Conservation (phyloP, 2,888 invertebrate genomes). For the Ophonus ardosiacus region DNA sequence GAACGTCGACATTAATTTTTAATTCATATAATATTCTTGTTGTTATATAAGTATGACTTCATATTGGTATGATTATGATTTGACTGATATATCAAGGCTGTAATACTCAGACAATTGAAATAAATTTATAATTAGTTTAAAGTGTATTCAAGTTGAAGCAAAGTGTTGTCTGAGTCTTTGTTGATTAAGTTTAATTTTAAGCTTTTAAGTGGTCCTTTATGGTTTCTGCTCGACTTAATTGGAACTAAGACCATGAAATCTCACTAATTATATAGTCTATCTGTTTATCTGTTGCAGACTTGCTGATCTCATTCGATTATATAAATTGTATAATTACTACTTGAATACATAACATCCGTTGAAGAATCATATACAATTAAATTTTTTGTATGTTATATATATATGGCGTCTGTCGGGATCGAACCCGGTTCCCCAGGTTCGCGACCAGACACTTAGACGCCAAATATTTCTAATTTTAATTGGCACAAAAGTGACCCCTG, state of each 20-base stretch:
- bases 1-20: not conserved
- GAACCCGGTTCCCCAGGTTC: no score
- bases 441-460: no score
- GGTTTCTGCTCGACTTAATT: no score
- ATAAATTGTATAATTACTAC: not conserved
- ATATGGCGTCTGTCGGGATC: no score
- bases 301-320: not conserved
- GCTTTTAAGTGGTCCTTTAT: no score
- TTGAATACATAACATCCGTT: not conserved
- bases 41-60: not conserved
- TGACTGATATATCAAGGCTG: not conserved
- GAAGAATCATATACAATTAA: not conserved
- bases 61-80: not conserved
- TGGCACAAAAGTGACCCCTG: no score
- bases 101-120: not conserved
- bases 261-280: conserved; percentile 7
- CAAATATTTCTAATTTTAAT: no score
- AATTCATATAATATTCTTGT: not conserved
- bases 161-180: not conserved
- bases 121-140: not conserved
- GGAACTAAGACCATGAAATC: not conserved
- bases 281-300: not conserved
- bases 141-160: not conserved
- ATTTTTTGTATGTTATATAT: no score
- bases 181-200: not conserved